A percentile compares a stretch with the other conserved stretches of the same genome.
Conservation (phyloP, 2,113 vertebrate species). For the Cyanoderma ruficeps region DNA sequence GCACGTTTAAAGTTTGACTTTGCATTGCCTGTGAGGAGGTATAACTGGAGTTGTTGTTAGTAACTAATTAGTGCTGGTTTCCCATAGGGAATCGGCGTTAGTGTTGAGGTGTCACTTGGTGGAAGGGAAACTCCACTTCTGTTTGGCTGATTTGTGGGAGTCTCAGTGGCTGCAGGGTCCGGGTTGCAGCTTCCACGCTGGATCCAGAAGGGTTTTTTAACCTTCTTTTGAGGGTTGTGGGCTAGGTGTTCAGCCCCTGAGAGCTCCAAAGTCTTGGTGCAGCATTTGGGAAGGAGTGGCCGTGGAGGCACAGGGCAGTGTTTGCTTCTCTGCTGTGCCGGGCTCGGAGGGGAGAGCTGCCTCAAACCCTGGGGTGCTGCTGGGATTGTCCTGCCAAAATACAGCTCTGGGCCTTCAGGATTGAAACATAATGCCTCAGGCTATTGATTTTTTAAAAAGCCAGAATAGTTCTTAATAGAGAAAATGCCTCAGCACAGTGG, state of each 20-base stretch:
- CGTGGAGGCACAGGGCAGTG: neutral
- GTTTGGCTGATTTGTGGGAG: neutral
- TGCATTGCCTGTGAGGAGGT: neutral
- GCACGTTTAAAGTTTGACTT: neutral
- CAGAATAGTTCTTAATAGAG: neutral
- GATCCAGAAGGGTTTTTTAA: neutral
- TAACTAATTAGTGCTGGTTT: neutral
- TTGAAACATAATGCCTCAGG: neutral
- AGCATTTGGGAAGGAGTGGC: neutral
- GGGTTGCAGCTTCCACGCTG: neutral
- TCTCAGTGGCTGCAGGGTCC: neutral
- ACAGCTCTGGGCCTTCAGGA: neutral
- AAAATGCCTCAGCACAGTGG: neutral
- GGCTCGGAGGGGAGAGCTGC: neutral
- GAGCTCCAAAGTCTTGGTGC: rapidly evolving
- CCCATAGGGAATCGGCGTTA: rapidly evolving
- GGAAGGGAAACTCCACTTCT: neutral
- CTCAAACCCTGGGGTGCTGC: rapidly evolving
- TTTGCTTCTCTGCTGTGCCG: neutral
- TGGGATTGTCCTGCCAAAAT: neutral
- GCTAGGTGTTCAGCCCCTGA: neutral
- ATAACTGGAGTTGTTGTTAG: neutral
- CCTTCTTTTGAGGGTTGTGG: neutral
- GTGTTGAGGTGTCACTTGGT: neutral
- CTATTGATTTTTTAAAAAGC: neutral